These are phyloP conservation scores for Idris sp. DNA, from an alignment of 1,140 invertebrate species.

Conservation along the genomic window DNA sequence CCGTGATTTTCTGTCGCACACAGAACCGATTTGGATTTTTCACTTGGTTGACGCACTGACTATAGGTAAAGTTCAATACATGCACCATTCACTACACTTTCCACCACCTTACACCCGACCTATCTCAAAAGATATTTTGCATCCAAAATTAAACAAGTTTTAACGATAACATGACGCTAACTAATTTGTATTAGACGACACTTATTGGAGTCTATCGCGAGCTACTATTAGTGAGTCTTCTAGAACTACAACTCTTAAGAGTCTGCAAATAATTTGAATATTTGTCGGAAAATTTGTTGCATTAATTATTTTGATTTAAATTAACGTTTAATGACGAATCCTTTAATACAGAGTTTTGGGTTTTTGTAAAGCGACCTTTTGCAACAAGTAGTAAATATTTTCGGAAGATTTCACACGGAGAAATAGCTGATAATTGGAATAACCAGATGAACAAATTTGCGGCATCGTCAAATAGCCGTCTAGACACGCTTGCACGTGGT, in stretches of 20 bases:
- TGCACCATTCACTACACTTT: conserved; percentile 21
- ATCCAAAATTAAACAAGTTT: conserved; percentile 9
- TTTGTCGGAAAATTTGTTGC: too few species aligned
- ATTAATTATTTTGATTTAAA: too few species aligned
- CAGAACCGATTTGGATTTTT: conserved; percentile 37
- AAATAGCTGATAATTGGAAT: too few species aligned
- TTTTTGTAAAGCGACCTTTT: too few species aligned
- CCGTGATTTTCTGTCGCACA: conserved; percentile 46
- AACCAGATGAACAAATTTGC: conserved; percentile 12
- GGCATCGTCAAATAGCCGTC: conserved; percentile 38
- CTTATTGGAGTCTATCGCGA: conserved; percentile 6
- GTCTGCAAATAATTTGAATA: too few species aligned
- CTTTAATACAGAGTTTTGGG: too few species aligned
- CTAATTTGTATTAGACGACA: conserved; percentile 12
- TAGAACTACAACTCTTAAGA: too few species aligned
- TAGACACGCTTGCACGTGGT: conserved; percentile 68
- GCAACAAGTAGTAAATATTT: too few species aligned
- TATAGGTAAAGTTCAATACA: conserved; percentile 13
- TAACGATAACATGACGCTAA: conserved; percentile 6
- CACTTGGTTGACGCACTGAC: conserved; percentile 19
- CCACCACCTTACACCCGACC: conserved; percentile 13
- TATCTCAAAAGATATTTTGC: conserved; percentile 6
- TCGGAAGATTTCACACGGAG: too few species aligned
- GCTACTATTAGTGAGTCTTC: too few species aligned
- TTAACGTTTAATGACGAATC: too few species aligned